Evolutionary conservation across 2,888 invertebrate species (phyloP).

Genomic region (Drosophila putrida): DNA sequence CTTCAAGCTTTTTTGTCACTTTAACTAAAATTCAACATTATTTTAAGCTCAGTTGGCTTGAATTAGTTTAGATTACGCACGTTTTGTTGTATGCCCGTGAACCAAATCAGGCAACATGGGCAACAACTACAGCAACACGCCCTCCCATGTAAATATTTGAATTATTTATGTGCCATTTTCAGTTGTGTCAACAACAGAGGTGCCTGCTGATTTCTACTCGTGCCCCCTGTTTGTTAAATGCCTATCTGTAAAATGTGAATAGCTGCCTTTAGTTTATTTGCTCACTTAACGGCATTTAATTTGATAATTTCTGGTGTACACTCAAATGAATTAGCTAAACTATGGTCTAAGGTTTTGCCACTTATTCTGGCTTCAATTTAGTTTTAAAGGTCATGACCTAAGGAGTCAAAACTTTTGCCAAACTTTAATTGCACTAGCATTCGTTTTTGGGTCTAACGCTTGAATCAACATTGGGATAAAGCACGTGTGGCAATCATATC

Average conservation of each 20-base stretch:
- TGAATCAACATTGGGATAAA: slow-evolving; percentile 36
- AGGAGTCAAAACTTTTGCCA: slow-evolving; percentile 5
- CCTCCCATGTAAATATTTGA: slow-evolving; percentile 69
- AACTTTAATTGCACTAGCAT: slow-evolving; percentile 35
- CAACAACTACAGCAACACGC: slow-evolving; percentile 27
- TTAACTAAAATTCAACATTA: slow-evolving; percentile 1
- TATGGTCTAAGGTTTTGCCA: slow-evolving; percentile 13
- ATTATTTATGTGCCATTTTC: slow-evolving; percentile 78
- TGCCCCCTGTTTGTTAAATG: neutral
- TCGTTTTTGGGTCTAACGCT: slow-evolving; percentile 23
- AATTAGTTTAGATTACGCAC: slow-evolving; percentile 60
- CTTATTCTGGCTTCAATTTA: slow-evolving; percentile 11
- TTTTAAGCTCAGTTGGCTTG: slow-evolving; percentile 20
- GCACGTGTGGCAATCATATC: slow-evolving; percentile 31
- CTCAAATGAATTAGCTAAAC: slow-evolving; percentile 54
- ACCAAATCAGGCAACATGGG: slow-evolving; percentile 1
- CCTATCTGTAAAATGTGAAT: slow-evolving; percentile 14
- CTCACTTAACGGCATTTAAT: slow-evolving; percentile 73
- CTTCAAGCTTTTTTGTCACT: neutral
- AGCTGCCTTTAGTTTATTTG: slow-evolving; percentile 60
- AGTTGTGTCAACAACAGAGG: slow-evolving; percentile 63
- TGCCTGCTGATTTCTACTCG: neutral
- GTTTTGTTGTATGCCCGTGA: slow-evolving; percentile 45
- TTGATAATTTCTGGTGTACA: slow-evolving; percentile 69
- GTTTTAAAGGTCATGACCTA: slow-evolving; percentile 36